These are phyloP conservation scores for Sclerurus mexicanus DNA, from an alignment of 2,113 vertebrate genomes.

Conservation along the genomic window DNA sequence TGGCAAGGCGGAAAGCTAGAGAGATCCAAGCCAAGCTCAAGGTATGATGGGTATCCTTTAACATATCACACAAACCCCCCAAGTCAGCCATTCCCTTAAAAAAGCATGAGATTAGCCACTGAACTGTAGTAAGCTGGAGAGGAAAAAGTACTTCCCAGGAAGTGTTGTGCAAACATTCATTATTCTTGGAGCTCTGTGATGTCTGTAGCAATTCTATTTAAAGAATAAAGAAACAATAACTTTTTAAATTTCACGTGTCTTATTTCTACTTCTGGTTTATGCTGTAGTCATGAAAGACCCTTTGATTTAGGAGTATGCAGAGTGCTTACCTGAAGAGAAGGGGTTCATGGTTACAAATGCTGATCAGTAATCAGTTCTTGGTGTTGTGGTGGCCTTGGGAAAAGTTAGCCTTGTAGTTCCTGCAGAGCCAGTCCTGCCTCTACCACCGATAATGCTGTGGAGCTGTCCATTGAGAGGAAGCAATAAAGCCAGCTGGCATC, in stretches of 20 bases:
- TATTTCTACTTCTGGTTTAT: not conserved
- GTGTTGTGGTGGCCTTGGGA: not conserved
- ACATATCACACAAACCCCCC: not conserved
- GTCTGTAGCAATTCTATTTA: conserved; percentile 12
- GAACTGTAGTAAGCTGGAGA: not conserved
- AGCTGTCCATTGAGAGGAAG: not conserved
- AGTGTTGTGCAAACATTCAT: not conserved
- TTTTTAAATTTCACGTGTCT: not conserved
- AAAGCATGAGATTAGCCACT: not conserved
- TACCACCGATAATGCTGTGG: not conserved
- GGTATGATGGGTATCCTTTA: conserved; percentile 73
- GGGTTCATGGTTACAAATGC: not conserved
- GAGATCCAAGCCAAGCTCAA: conserved; percentile 99
- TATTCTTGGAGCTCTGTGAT: conserved; percentile 14
- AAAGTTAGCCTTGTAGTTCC: not conserved
- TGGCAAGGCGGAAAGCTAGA: conserved; percentile 93
- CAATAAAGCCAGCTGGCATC: not conserved
- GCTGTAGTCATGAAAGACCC: not conserved
- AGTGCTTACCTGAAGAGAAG: not conserved
- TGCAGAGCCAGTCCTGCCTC: not conserved
- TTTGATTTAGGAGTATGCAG: not conserved
- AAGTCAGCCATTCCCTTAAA: not conserved
- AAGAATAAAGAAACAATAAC: conserved; percentile 23
- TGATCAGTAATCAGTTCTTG: not conserved
- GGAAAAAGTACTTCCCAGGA: conserved; percentile 35